A percentile compares a stretch with the other conserved stretches of the same genome.
Evolutionary conservation across 2,888 invertebrate genomes (phyloP).

Genomic region (Orchesella flavescens): DNA sequence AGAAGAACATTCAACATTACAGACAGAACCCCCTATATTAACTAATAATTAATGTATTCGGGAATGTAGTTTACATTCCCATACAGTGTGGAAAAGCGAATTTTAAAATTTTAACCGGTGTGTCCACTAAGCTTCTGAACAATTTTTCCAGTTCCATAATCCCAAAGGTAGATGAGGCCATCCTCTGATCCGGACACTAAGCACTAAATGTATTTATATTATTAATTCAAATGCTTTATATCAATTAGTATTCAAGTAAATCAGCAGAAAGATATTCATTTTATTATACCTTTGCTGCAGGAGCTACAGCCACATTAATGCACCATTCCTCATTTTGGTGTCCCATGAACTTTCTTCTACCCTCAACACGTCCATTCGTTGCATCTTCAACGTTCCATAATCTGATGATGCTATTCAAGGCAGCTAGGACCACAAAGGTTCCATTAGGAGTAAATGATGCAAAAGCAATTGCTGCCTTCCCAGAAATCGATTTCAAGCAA

Average conservation of each 20-base stretch:
- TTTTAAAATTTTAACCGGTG: no score
- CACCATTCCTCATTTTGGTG: slow-evolving; percentile 99
- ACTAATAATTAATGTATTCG: background rate
- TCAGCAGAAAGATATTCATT: no score
- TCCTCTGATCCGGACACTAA: slow-evolving; percentile 99
- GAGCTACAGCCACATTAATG: slow-evolving; percentile 99
- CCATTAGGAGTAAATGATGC: no score
- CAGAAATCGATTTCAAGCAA: slow-evolving; percentile 82
- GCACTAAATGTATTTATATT: slow-evolving; percentile 82
- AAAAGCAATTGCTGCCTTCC: no score
- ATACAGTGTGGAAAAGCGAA: no score
- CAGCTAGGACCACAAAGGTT: no score
- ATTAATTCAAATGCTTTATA: background rate
- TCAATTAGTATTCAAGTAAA: no score
- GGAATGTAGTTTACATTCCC: background rate
- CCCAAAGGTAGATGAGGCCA: slow-evolving; percentile 99
- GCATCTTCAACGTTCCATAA: no score
- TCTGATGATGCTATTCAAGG: no score
- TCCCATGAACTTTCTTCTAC: slow-evolving; percentile 87
- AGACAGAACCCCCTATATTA: no score
- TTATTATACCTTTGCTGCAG: slow-evolving; percentile 99
- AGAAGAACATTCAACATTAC: slow-evolving; percentile 45
- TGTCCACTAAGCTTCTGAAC: slow-evolving; percentile 98
- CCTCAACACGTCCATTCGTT: no score
- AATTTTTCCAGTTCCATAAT: slow-evolving; percentile 98